A percentile compares a stretch with the other conserved stretches of the same genome.
These are phyloP conservation scores for Microtus pennsylvanicus DNA, from an alignment of 2,113 vertebrate genomes.

Conservation along the genomic window DNA sequence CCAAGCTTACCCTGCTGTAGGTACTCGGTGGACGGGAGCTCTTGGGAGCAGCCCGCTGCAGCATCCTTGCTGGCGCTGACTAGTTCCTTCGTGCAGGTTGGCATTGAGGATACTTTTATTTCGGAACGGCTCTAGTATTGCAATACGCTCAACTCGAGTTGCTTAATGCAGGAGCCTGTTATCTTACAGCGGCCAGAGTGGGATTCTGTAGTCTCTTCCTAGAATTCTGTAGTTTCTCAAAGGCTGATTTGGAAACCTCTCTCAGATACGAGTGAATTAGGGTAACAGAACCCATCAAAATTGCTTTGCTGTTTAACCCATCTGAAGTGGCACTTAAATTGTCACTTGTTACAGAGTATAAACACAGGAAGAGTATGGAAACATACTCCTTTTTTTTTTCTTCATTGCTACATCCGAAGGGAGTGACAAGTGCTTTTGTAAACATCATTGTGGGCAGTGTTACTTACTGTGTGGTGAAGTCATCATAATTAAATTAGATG, in stretches of 20 bases:
- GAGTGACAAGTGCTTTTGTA: conserved; percentile 76
- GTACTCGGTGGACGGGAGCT: not conserved
- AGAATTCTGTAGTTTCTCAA: not conserved
- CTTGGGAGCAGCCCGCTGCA: not conserved
- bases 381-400: conserved; percentile 51
- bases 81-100: not conserved
- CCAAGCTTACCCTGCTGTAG: not conserved
- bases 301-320: conserved; percentile 40
- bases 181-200: not conserved
- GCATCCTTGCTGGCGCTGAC: not conserved
- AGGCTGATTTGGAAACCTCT: conserved; percentile 27
- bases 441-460: conserved; percentile 68
- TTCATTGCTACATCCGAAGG: conserved; percentile 75
- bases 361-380: conserved; percentile 67
- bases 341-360: conserved; percentile 78
- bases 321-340: conserved; percentile 69
- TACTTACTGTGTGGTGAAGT: conserved; percentile 74
- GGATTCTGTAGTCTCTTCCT: not conserved
- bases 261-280: not conserved
- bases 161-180: conserved; percentile 16
- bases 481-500: conserved; percentile 72
- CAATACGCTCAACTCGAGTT: not conserved
- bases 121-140: conserved; percentile 16
- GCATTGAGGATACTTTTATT: not conserved
- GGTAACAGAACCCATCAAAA: not conserved